Conservation (phyloP, 2,113 vertebrate genomes). For the Ictalurus furcatus region DNA sequence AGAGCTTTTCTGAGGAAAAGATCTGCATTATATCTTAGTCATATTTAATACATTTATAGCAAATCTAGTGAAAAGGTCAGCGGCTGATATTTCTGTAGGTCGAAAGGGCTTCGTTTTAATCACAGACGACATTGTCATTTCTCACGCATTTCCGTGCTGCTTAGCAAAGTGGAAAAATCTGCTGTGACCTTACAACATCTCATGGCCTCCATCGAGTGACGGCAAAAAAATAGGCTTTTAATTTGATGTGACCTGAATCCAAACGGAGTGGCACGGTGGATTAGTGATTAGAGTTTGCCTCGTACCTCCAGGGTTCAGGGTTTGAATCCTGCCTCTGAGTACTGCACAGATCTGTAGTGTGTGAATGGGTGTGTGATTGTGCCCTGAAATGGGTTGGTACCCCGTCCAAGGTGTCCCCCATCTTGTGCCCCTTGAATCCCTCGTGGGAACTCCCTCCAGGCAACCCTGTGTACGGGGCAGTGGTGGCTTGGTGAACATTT, state of each 20-base stretch:
- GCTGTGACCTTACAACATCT: background rate
- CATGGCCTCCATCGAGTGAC: background rate
- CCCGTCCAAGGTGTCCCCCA: too few relatives aligned
- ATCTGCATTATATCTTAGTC: background rate
- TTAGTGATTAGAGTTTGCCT: too few relatives aligned
- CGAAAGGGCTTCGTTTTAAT: slow-evolving; percentile 16
- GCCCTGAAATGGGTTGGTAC: too few relatives aligned
- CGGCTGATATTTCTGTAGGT: slow-evolving; percentile 4
- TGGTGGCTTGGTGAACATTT: too few relatives aligned
- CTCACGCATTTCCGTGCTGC: background rate
- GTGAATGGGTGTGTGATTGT: too few relatives aligned
- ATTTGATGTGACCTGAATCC: background rate
- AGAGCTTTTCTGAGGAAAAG: background rate
- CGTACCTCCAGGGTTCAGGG: too few relatives aligned
- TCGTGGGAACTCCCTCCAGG: too few relatives aligned
- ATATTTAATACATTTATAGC: background rate
- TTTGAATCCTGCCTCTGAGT: too few relatives aligned
- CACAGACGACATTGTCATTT: slow-evolving; percentile 27
- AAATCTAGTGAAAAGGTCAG: slow-evolving; percentile 28
- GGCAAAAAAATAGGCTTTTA: background rate
- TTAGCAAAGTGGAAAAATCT: slow-evolving; percentile 4
- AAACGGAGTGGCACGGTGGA: background rate
- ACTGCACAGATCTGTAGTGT: too few relatives aligned
- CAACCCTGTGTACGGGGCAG: too few relatives aligned
- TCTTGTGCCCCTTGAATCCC: too few relatives aligned